Percentiles rank a stretch among this genome's conserved stretches.
Evolutionary conservation across 1,140 invertebrate genomes (phyloP).

Genomic region (Diabrotica undecimpunctata): DNA sequence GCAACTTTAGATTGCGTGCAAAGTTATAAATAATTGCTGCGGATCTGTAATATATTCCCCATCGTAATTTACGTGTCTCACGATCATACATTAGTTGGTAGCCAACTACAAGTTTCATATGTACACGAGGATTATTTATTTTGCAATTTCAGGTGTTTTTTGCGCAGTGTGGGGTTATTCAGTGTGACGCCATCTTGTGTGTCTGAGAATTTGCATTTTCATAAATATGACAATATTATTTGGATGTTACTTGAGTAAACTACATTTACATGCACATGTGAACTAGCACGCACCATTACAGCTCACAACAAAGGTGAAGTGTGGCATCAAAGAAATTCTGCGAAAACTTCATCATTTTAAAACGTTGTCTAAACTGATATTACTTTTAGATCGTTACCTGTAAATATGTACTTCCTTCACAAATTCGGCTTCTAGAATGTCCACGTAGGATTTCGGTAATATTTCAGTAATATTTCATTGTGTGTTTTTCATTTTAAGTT

Average conservation of each 20-base stretch:
- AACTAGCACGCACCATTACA: too few species aligned
- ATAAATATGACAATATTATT: slow-evolving; percentile 9
- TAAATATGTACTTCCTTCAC: too few species aligned
- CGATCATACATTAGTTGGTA: slow-evolving; percentile 31
- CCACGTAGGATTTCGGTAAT: too few species aligned
- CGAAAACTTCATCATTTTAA: too few species aligned
- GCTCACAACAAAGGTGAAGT: too few species aligned
- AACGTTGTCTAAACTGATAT: too few species aligned
- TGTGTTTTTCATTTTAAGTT: too few species aligned
- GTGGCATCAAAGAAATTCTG: too few species aligned
- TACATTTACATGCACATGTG: too few species aligned
- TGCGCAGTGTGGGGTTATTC: slow-evolving; percentile 13
- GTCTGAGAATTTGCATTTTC: slow-evolving; percentile 8
- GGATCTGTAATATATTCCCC: slow-evolving; percentile 28
- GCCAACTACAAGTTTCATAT: slow-evolving; percentile 27
- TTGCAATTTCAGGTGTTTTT: slow-evolving; percentile 17
- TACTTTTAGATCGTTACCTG: too few species aligned
- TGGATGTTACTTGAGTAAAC: not conserved
- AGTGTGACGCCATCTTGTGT: slow-evolving; percentile 6
- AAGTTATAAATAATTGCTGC: slow-evolving; percentile 32
- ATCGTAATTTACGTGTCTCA: slow-evolving; percentile 29
- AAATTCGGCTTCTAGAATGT: too few species aligned
- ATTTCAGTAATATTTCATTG: too few species aligned
- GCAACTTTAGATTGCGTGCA: slow-evolving; percentile 32
- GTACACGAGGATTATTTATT: slow-evolving; percentile 20